These are phyloP conservation scores for Anser cygnoides DNA, from an alignment of 2,113 vertebrate genomes.

Conservation along the genomic window DNA sequence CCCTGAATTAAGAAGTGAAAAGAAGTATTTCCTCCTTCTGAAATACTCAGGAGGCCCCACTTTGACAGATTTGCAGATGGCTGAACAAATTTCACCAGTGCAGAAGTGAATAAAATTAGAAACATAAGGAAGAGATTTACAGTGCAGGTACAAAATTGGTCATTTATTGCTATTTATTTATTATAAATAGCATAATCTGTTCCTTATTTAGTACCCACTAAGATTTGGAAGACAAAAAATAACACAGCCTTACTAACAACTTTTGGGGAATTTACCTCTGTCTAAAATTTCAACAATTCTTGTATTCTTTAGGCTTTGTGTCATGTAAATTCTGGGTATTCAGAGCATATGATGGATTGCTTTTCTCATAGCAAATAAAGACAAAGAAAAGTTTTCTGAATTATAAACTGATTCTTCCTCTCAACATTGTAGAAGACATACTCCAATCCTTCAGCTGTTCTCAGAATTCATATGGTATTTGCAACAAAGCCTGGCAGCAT, in stretches of 20 bases:
- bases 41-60: not conserved
- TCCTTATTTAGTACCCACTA: not conserved
- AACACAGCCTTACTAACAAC: not conserved
- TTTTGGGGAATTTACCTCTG: not conserved
- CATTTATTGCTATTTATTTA: not conserved
- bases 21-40: not conserved
- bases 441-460: not conserved
- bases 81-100: constrained; percentile 16
- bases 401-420: not conserved
- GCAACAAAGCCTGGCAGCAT: not conserved
- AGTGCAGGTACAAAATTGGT: not conserved
- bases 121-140: not conserved
- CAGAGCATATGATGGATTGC: not conserved
- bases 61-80: not conserved
- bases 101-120: constrained; percentile 31
- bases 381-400: not conserved
- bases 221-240: not conserved
- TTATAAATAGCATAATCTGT: not conserved
- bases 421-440: not conserved
- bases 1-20: constrained; percentile 34
- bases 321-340: not conserved
- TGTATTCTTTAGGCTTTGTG: not conserved
- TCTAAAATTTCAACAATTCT: not conserved
- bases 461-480: not conserved
- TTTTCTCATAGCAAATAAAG: not conserved